Conservation (phyloP, 1,140 invertebrate genomes). For the Philotrypesis tridentata region DNA sequence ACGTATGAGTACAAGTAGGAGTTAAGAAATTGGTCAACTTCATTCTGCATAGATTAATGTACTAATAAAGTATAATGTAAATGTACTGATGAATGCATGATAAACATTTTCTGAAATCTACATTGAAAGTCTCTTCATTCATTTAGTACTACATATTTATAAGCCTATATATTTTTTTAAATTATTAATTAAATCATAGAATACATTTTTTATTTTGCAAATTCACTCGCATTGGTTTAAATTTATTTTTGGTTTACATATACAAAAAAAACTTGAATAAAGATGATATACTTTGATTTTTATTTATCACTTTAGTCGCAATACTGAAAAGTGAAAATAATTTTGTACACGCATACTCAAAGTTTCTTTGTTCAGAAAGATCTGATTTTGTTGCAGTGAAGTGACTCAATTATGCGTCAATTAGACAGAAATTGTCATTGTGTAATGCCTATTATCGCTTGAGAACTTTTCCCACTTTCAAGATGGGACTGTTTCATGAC, state of each 20-base stretch:
- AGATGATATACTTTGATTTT: not conserved
- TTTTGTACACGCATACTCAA: not conserved
- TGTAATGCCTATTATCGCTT: not conserved
- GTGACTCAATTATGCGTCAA: slow-evolving; percentile 7
- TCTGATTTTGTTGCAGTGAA: not conserved
- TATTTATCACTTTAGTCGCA: too few relatives aligned
- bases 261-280: too few relatives aligned
- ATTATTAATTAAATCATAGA: not conserved
- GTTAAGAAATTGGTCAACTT: not conserved
- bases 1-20: not conserved
- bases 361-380: not conserved
- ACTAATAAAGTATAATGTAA: slow-evolving; percentile 5
- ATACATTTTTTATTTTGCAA: not conserved
- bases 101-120: slow-evolving; percentile 15
- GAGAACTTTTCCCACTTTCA: slow-evolving; percentile 3
- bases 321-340: too few relatives aligned
- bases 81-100: slow-evolving; percentile 15
- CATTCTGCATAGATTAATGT: not conserved
- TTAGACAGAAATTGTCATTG: slow-evolving; percentile 9
- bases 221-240: too few relatives aligned
- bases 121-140: not conserved
- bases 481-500: slow-evolving; percentile 6
- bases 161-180: too few relatives aligned
- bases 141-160: not conserved
- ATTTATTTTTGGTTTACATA: too few relatives aligned